These are phyloP conservation scores for Sinocyclocheilus anophthalmus DNA, from an alignment of 2,113 vertebrate genomes.

Conservation along the genomic window DNA sequence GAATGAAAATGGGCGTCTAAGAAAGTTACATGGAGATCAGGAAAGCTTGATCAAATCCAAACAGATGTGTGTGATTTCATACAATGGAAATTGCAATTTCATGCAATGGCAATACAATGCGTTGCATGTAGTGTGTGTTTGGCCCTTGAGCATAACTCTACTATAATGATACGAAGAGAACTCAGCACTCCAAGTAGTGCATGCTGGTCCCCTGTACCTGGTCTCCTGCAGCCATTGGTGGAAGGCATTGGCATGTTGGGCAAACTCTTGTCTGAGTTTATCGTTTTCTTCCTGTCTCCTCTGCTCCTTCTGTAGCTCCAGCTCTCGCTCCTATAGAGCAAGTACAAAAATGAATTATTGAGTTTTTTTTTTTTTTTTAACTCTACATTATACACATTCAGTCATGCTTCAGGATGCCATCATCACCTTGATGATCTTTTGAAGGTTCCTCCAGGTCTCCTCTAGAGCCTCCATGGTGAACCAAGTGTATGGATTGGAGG, in stretches of 20 bases:
- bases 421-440: conserved; percentile 97
- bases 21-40: conserved; percentile 29
- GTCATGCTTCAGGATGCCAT: background rate
- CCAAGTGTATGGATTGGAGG: conserved; percentile 98
- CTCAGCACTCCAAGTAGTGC: background rate
- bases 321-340: conserved; percentile 84
- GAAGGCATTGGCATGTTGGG: conserved; percentile 97
- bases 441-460: conserved; percentile 98
- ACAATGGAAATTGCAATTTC: background rate
- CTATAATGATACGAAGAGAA: background rate
- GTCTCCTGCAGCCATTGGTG: conserved; percentile 99
- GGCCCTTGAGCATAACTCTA: background rate
- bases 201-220: conserved; percentile 73
- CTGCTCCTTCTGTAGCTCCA: conserved; percentile 98
- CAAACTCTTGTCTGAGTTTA: conserved; percentile 95
- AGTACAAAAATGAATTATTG: background rate
- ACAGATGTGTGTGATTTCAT: background rate
- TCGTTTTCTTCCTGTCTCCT: conserved; percentile 97
- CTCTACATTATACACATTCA: background rate
- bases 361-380: no score
- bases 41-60: conserved; percentile 4
- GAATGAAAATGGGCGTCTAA: conserved; percentile 2
- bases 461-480: conserved; percentile 99
- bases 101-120: background rate
- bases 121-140: background rate